Conservation (phyloP, 2,113 vertebrate species). For the Pterophyllum scalare region DNA sequence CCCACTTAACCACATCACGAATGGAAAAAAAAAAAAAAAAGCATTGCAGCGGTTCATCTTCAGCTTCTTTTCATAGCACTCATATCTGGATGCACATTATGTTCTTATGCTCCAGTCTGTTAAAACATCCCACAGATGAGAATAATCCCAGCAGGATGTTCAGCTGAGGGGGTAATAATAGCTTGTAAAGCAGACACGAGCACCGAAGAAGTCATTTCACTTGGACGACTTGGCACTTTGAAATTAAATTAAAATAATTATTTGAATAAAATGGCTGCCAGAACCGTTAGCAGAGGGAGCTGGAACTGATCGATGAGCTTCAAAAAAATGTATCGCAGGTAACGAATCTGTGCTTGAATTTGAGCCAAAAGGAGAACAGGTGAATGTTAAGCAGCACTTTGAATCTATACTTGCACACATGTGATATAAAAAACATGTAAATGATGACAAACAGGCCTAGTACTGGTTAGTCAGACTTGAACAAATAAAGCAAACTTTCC, state of each 20-base stretch:
- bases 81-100: conserved; percentile 39
- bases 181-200: conserved; percentile 2
- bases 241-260: conserved; percentile 12
- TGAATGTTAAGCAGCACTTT: background rate
- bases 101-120: conserved; percentile 36
- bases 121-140: conserved; percentile 48
- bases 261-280: conserved; percentile 3
- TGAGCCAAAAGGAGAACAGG: background rate
- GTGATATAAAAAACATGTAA: too few species aligned
- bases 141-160: conserved; percentile 44
- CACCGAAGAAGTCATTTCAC: conserved; percentile 1
- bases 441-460: background rate
- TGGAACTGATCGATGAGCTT: background rate
- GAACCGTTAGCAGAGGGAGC: background rate
- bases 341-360: background rate
- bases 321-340: background rate
- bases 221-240: background rate
- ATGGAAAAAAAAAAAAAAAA: background rate
- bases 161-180: conserved; percentile 33
- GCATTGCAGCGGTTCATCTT: conserved; percentile 45
- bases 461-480: background rate
- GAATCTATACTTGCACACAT: background rate
- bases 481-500: too few species aligned
- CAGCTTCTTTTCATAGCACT: conserved; percentile 24
- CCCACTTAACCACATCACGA: conserved; percentile 35